A percentile compares a stretch with the other conserved stretches of the same genome.
phyloP scores from a whole-genome alignment of 2,888 invertebrate species.

The Rhodophaea formosa region DNA sequence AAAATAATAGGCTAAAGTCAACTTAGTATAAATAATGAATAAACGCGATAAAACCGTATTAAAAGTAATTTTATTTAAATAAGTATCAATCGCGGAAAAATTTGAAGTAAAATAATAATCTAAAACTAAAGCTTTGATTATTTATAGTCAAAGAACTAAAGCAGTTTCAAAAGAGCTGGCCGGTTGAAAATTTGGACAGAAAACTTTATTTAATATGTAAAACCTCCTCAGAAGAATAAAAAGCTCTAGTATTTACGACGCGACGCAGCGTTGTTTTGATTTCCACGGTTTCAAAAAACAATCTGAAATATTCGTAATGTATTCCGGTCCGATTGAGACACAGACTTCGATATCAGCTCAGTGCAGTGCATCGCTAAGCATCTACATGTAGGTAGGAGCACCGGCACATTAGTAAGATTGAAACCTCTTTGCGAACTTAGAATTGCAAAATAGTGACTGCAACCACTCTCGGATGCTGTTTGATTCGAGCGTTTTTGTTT shows the following conservation, averaged over 20 bases:
- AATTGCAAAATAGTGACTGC: slow-evolving; percentile 74
- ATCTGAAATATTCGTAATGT: slow-evolving; percentile 19
- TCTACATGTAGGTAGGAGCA: slow-evolving; percentile 33
- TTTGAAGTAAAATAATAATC: too few relatives aligned
- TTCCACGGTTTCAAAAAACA: not conserved
- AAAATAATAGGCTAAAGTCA: too few relatives aligned
- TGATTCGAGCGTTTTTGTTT: slow-evolving; percentile 53
- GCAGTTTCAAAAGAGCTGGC: too few relatives aligned
- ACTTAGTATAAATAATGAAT: too few relatives aligned
- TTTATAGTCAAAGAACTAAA: too few relatives aligned
- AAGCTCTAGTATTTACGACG: not conserved
- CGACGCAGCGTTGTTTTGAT: not conserved
- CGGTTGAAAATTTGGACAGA: too few relatives aligned
- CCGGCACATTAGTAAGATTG: slow-evolving; percentile 75
- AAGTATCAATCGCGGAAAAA: too few relatives aligned
- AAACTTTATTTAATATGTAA: too few relatives aligned
- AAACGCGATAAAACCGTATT: too few relatives aligned
- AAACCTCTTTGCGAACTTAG: slow-evolving; percentile 71
- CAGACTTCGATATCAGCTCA: slow-evolving; percentile 15
- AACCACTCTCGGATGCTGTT: slow-evolving; percentile 60
- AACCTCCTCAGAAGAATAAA: not conserved
- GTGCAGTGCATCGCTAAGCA: slow-evolving; percentile 20
- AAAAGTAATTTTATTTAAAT: too few relatives aligned
- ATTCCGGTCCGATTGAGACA: slow-evolving; percentile 24
- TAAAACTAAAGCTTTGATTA: too few relatives aligned